Base-by-base conservation (phyloP, 2,113 vertebrate genomes). In the Cromileptes altivelis region DNA sequence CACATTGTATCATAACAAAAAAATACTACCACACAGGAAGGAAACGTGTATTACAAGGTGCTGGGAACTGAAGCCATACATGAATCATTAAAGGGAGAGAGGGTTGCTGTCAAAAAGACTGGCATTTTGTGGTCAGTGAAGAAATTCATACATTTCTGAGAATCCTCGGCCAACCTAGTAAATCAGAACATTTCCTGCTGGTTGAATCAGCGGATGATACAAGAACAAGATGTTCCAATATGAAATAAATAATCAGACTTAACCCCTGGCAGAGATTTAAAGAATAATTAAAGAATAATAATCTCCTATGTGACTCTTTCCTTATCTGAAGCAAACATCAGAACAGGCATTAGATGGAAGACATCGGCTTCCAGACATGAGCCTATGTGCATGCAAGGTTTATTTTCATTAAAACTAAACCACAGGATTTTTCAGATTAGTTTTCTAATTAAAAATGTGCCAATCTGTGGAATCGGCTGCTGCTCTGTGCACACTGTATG, bases 1-100 rank as follows among this genome's bases (percentile, higher is more conserved):
- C 88, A 88, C 27, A 75, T 12, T 80, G 80, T 85, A 65, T 77
- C 58, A 47, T 53, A 74, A 82, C 56, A 71, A 5, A 68, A 37
- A 61, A 72, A 37, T 27, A 21, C 30, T 7, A 53, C 6, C 4
- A 14, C 33, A 57, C 63, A 73, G 53, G 55, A 74, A 84, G 53
- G 45, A 53, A 84, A 57, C 11, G 30, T 60, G 7, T n/a, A 64
- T 81, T 82, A 68, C 82, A 42, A 73, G 85, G 53, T 72, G 23
- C 52, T 55, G 75, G 49, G 40, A 70, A 61, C 21, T 12, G 23
- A 23, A 63, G 15, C 4, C 6, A 40, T n/a, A 17, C 2, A 25
- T 65, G 25, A 79, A 42, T 25, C 55, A 49, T 25, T 30, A 10
- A 27, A 69, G 50, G 70, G 30, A 55, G 4, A 61, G 19, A 33